Evolutionary conservation across 2,888 invertebrate genomes (phyloP).

Genomic region (Ormyrus pomaceus): DNA sequence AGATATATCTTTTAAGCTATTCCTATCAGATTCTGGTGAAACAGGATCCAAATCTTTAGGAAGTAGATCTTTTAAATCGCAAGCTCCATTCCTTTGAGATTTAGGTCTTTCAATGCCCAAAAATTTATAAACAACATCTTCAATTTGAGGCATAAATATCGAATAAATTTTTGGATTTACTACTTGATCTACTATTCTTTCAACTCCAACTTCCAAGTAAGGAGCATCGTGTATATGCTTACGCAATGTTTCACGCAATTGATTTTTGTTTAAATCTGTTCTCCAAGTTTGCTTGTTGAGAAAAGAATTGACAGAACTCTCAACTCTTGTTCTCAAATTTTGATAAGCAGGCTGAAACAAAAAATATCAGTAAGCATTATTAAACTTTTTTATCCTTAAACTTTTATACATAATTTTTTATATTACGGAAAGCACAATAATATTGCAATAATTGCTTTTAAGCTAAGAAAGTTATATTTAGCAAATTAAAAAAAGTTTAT

Average conservation of each 20-base stretch:
- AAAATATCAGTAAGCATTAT: slow-evolving; percentile 35
- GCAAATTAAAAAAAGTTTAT: no score
- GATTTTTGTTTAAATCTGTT: slow-evolving; percentile 93
- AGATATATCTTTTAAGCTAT: slow-evolving; percentile 75
- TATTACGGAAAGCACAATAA: no score
- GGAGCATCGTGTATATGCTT: slow-evolving; percentile 94
- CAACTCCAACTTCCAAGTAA: slow-evolving; percentile 92
- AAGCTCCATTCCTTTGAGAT: slow-evolving; percentile 69
- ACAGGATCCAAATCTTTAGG: slow-evolving; percentile 89
- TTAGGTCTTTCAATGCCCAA: slow-evolving; percentile 88
- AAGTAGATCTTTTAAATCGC: slow-evolving; percentile 78
- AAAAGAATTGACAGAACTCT: slow-evolving; percentile 90
- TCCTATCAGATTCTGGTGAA: slow-evolving; percentile 86
- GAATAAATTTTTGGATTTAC: slow-evolving; percentile 94
- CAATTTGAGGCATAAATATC: slow-evolving; percentile 92
- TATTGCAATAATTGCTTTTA: no score
- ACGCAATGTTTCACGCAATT: slow-evolving; percentile 90
- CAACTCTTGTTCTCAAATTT: slow-evolving; percentile 92
- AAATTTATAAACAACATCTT: slow-evolving; percentile 92
- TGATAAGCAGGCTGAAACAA: slow-evolving; percentile 89
- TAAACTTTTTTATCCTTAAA: slow-evolving; percentile 1
- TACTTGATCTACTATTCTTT: slow-evolving; percentile 96
- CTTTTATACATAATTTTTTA: neutral
- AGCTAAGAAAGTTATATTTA: no score
- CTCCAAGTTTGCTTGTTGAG: slow-evolving; percentile 90